Evolutionary conservation across 2,888 invertebrate genomes (phyloP).

Genomic region (Ophion obscuratus): DNA sequence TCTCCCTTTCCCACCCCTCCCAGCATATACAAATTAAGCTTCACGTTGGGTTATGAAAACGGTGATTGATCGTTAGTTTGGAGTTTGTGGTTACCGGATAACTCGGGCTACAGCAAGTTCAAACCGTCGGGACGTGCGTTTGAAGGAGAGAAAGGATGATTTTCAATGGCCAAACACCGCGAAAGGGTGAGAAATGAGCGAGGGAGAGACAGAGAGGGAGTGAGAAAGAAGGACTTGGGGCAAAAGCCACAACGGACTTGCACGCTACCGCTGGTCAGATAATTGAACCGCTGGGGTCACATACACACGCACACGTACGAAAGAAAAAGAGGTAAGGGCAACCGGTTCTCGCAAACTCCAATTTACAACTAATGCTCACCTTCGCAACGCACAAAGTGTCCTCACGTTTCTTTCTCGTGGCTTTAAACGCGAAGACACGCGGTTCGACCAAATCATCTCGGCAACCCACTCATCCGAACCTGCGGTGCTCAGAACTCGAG

Average conservation of each 20-base stretch:
- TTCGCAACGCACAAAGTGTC: conserved; percentile 13
- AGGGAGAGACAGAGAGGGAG: conserved; percentile 1
- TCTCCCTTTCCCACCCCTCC: background rate
- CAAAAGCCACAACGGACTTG: conserved; percentile 53
- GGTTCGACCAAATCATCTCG: conserved; percentile 8
- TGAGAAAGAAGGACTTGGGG: conserved; percentile 11
- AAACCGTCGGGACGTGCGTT: conserved; percentile 25
- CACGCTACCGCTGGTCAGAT: conserved; percentile 50
- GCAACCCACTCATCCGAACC: conserved; percentile 42
- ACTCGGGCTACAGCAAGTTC: conserved; percentile 33
- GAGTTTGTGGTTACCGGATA: conserved; percentile 59
- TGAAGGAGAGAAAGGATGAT: conserved; percentile 43
- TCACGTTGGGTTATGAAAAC: conserved; percentile 59
- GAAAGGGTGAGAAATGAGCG: background rate
- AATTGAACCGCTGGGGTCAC: conserved; percentile 41
- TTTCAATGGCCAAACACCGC: conserved; percentile 19
- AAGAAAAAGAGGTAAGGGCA: background rate
- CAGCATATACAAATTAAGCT: conserved; percentile 47
- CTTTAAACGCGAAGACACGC: conserved; percentile 28
- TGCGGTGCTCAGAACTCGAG: background rate
- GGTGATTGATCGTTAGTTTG: conserved; percentile 64
- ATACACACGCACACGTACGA: background rate
- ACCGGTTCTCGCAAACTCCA: conserved; percentile 41
- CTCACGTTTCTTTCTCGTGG: background rate
- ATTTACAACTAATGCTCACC: conserved; percentile 46